Percentiles rank a stretch among this genome's conserved stretches.
These are phyloP conservation scores for Sphaerophoria rueppellii DNA, from an alignment of 2,888 invertebrate species.

Conservation along the genomic window DNA sequence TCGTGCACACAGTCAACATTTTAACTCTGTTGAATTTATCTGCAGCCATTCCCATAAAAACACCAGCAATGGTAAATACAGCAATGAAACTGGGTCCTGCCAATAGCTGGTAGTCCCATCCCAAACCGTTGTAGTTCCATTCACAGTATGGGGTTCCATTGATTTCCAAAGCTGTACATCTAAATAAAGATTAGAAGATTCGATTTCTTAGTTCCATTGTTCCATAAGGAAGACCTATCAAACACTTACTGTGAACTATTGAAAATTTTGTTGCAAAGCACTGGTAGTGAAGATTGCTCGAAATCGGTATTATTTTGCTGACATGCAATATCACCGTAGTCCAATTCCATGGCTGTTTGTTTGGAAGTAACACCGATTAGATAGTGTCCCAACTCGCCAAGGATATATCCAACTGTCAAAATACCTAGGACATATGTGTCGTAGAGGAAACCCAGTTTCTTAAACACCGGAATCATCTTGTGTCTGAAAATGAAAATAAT, in stretches of 20 bases:
- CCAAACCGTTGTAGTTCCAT: conserved; percentile 96
- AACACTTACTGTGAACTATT: conserved; percentile 58
- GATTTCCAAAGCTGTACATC: conserved; percentile 86
- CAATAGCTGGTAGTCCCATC: conserved; percentile 94
- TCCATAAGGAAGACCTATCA: not conserved
- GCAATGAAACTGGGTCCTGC: conserved; percentile 97
- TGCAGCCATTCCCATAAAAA: conserved; percentile 91
- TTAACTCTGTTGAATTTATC: conserved; percentile 90
- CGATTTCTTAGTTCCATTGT: not conserved
- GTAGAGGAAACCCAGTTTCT: conserved; percentile 87
- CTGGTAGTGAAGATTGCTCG: conserved; percentile 83
- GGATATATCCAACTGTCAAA: conserved; percentile 91
- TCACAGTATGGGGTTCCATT: conserved; percentile 92
- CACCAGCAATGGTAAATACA: conserved; percentile 94
- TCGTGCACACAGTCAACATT: conserved; percentile 89
- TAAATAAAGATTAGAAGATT: conserved; percentile 77
- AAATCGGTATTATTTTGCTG: conserved; percentile 88
- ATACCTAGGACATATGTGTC: conserved; percentile 90
- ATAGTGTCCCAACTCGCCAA: conserved; percentile 94
- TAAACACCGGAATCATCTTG: conserved; percentile 78
- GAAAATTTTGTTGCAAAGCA: conserved; percentile 83
- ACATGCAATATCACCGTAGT: conserved; percentile 93
- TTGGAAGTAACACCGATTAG: conserved; percentile 94
- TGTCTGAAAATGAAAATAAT: conserved; percentile 26
- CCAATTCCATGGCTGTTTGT: conserved; percentile 91